Conservation (phyloP, 1,140 invertebrate genomes). For the Wiebesia pumilae region DNA sequence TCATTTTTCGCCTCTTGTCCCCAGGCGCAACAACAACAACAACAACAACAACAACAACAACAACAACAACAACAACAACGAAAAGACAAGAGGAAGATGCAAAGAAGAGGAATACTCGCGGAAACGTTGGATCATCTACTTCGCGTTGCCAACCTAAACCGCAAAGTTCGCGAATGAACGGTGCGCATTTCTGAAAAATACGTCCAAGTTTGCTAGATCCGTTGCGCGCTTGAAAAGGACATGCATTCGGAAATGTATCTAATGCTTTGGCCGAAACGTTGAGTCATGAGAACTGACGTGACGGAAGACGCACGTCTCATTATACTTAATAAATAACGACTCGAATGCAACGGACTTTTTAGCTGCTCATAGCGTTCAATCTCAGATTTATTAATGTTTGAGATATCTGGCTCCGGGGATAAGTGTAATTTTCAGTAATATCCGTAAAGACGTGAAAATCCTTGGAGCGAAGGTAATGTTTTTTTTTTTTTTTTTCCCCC, state of each 20-base stretch:
- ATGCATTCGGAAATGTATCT: too few species aligned
- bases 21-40: not conserved
- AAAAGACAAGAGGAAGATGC: too few species aligned
- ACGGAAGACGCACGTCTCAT: not conserved
- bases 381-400: not conserved
- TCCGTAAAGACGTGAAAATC: not conserved
- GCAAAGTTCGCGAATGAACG: not conserved
- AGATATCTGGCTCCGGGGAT: not conserved
- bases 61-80: too few species aligned
- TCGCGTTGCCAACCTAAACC: not conserved
- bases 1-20: not conserved
- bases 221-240: too few species aligned
- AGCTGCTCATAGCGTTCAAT: not conserved
- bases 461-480: too few species aligned
- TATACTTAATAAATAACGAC: not conserved
- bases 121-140: conserved; percentile 1
- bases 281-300: too few species aligned
- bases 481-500: too few species aligned
- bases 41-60: too few species aligned
- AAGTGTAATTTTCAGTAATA: not conserved
- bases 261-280: too few species aligned
- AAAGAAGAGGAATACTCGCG: not conserved
- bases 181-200: not conserved
- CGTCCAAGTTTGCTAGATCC: too few species aligned
- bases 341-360: not conserved